These are phyloP conservation scores for Megaustenia siamemsis DNA, from an alignment of 2,888 invertebrate genomes.

Conservation along the genomic window DNA sequence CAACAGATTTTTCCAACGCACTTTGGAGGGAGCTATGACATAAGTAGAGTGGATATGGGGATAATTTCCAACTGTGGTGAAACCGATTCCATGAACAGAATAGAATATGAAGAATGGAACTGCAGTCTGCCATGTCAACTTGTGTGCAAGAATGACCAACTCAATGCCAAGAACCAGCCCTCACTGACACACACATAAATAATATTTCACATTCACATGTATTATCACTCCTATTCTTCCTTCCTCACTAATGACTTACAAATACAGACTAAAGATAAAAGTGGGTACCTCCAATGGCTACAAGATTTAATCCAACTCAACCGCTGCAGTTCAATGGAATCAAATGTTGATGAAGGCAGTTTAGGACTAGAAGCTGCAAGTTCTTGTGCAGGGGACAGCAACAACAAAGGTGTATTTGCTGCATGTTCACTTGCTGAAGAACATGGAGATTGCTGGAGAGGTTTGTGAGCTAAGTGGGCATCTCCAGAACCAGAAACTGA, in stretches of 20 bases:
- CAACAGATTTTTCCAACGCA: too few relatives aligned
- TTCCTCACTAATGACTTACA: not conserved
- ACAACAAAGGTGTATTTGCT: not conserved
- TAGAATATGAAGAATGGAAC: too few relatives aligned
- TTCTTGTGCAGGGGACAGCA: slow-evolving; percentile 1
- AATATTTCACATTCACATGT: too few relatives aligned
- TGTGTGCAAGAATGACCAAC: too few relatives aligned
- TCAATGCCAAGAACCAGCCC: too few relatives aligned
- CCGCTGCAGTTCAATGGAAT: slow-evolving; percentile 65
- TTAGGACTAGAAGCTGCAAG: not conserved
- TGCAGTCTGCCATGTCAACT: too few relatives aligned
- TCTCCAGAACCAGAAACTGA: not conserved
- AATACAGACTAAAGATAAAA: not conserved
- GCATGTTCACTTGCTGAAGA: not conserved
- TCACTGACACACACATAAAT: too few relatives aligned
- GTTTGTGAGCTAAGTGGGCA: not conserved
- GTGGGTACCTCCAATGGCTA: slow-evolving; percentile 74
- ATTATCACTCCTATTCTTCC: not conserved
- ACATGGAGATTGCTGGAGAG: not conserved
- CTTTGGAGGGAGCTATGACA: too few relatives aligned
- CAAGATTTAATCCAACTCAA: slow-evolving; percentile 74
- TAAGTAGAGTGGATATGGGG: too few relatives aligned
- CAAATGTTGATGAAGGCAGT: slow-evolving; percentile 51
- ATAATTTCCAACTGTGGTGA: too few relatives aligned
- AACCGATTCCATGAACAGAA: too few relatives aligned